Conservation (phyloP, 2,113 vertebrate species). For the Mohoua ochrocephala region DNA sequence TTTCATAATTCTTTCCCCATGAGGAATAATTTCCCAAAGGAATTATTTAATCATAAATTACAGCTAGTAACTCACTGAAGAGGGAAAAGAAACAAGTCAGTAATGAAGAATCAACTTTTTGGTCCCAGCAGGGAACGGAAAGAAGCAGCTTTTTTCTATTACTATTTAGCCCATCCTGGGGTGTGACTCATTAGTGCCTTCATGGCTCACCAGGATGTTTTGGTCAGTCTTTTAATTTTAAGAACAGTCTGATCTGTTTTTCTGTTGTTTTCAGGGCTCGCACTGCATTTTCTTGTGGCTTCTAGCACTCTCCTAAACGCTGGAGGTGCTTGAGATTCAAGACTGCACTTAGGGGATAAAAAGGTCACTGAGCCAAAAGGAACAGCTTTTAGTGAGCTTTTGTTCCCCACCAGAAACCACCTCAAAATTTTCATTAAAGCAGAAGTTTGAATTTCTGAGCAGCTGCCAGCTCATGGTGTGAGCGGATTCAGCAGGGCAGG, state of each 20-base stretch:
- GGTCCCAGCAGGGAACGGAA: not conserved
- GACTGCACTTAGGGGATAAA: not conserved
- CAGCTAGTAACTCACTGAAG: not conserved
- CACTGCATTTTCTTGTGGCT: not conserved
- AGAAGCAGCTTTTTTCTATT: not conserved
- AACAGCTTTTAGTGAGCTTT: not conserved
- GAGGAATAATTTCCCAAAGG: not conserved
- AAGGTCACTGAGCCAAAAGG: not conserved
- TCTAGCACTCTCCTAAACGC: not conserved
- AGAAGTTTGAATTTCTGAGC: not conserved
- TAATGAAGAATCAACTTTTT: not conserved
- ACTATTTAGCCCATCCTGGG: not conserved
- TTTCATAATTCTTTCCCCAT: not conserved
- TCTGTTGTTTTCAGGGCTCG: not conserved
- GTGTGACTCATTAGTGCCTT: conserved; percentile 14
- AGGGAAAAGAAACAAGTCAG: not conserved
- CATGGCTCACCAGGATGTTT: not conserved
- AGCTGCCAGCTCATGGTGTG: not conserved
- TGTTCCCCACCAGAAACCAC: not conserved
- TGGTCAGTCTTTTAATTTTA: conserved; percentile 3
- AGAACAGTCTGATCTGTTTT: not conserved
- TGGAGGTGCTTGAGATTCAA: not conserved
- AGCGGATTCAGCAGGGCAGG: not conserved
- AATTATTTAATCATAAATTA: not conserved
- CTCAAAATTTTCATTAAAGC: not conserved